phyloP scores from a whole-genome alignment of 2,113 vertebrate species.

The Dermatemys mawii region DNA sequence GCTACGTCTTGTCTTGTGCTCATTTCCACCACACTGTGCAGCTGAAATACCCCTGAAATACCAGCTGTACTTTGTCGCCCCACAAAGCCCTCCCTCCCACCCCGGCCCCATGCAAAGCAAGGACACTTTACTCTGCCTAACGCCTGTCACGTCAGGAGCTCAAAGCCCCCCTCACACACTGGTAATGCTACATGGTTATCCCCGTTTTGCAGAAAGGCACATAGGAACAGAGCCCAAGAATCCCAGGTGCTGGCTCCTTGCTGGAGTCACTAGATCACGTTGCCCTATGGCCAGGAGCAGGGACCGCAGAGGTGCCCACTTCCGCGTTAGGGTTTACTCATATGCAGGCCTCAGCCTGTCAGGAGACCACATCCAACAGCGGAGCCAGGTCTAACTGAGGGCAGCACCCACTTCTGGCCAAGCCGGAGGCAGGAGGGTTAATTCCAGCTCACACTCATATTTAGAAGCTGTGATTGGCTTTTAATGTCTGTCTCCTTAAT shows the following conservation, averaged over 20 bases:
- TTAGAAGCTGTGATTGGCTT: constrained; percentile 13
- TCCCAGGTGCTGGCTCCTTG: not conserved
- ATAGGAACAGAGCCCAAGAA: not conserved
- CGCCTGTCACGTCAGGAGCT: not conserved
- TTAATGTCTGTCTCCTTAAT: not conserved
- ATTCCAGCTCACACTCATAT: not conserved
- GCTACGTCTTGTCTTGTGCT: not conserved
- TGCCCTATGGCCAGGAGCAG: not conserved
- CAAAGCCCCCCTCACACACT: not conserved
- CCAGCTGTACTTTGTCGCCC: not conserved
- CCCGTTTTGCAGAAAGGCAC: not conserved
- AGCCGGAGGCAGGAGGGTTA: not conserved
- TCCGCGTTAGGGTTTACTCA: not conserved
- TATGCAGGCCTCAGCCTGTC: not conserved
- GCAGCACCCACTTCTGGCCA: accelerated
- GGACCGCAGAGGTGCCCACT: not conserved
- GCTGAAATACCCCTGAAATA: not conserved
- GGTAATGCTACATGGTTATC: not conserved
- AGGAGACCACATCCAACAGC: not conserved
- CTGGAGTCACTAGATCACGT: not conserved
- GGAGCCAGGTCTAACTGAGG: not conserved
- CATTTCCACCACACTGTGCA: not conserved
- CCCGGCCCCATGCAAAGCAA: not conserved
- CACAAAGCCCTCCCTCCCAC: not conserved
- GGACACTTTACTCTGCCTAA: not conserved